These are phyloP conservation scores for rat (Rattus norvegicus) DNA, from an alignment of 2,113 vertebrate genomes.

Conservation along the genomic window GRCr8 NC_086023.1:139454501-139455000, in stretches of 20 bases:
- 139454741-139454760: neutral
- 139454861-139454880: slow-evolving; percentile 1
- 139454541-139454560: neutral
- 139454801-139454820: no score
- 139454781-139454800: neutral
- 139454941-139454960: neutral
- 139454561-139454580: neutral
- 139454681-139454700: neutral
- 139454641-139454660: neutral
- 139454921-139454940: neutral
- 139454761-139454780: neutral
- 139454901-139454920: neutral
- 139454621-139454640: neutral
- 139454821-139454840: neutral
- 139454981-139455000: no score
- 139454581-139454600: neutral
- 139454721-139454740: slow-evolving; percentile 31
- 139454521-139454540: neutral
- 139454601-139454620: neutral
- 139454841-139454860: neutral
- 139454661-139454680: neutral
- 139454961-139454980: neutral
- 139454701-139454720: neutral
- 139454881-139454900: neutral
- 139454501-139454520: neutral